These are phyloP conservation scores for Pentamera pediparva DNA, from an alignment of 53 echinoderm and acorn worm genomes.

Conservation along the genomic window DNA sequence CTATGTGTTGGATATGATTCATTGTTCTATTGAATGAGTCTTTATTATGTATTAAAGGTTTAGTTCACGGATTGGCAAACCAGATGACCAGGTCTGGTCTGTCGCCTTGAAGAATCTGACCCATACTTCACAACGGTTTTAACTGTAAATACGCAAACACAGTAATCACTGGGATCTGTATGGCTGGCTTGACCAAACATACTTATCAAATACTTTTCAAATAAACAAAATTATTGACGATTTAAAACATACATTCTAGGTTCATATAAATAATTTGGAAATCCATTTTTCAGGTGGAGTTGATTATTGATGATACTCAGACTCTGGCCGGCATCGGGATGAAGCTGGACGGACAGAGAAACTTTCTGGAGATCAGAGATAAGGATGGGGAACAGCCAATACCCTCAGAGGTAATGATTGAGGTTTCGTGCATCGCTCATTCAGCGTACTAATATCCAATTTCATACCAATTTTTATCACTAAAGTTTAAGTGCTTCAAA, in stretches of 20 bases:
- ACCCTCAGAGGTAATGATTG: conserved; percentile 58
- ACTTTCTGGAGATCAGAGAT: conserved; percentile 72
- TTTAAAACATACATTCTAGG: neutral
- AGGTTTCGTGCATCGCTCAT: neutral
- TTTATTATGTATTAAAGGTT: too few relatives aligned
- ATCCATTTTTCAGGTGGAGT: conserved; percentile 50
- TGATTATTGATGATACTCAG: conserved; percentile 44
- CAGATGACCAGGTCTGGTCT: too few relatives aligned
- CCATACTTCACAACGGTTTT: too few relatives aligned
- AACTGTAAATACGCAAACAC: too few relatives aligned
- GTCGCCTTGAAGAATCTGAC: too few relatives aligned
- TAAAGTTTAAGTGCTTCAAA: neutral
- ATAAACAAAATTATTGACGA: neutral
- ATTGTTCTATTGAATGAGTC: too few relatives aligned
- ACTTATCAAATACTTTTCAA: too few relatives aligned
- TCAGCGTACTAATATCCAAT: neutral
- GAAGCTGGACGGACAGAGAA: conserved; percentile 51
- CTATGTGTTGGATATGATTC: too few relatives aligned
- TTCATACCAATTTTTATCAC: neutral
- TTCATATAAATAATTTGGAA: neutral
- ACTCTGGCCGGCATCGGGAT: conserved; percentile 64
- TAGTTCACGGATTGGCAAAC: too few relatives aligned
- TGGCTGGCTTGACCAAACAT: too few relatives aligned
- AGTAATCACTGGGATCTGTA: too few relatives aligned
- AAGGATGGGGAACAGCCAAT: conserved; percentile 90